Percentiles rank a stretch among this genome's conserved stretches.
These are phyloP conservation scores for Eucidaris tribuloides DNA, from an alignment of 35 echinoderm and acorn worm genomes.

Conservation along the genomic window DNA sequence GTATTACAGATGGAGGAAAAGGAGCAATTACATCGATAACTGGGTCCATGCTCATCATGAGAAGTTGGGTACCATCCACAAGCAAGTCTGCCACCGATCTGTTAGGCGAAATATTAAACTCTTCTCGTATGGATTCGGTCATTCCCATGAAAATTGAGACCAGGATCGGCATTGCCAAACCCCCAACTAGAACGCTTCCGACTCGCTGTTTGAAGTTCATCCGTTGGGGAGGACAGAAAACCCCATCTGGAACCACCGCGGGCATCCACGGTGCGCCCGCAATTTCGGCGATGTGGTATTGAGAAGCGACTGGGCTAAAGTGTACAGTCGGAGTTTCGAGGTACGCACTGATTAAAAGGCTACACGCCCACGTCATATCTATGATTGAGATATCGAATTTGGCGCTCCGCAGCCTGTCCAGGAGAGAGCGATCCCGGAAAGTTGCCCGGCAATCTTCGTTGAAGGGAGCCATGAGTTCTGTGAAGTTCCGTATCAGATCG, in stretches of 20 bases:
- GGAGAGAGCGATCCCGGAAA: background rate
- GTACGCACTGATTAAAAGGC: background rate
- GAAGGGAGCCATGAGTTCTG: background rate
- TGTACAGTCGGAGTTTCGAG: background rate
- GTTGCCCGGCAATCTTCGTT: background rate
- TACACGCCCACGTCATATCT: conserved; percentile 46
- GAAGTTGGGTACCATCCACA: background rate
- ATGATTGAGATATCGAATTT: conserved; percentile 43
- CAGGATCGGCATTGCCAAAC: background rate
- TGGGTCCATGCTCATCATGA: conserved; percentile 33
- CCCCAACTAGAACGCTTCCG: background rate
- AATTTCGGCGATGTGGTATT: background rate
- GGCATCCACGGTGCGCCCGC: background rate
- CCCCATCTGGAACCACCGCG: background rate
- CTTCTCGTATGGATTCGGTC: background rate
- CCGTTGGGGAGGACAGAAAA: background rate
- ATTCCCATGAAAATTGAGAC: background rate
- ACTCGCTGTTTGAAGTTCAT: conserved; percentile 5
- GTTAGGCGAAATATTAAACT: background rate
- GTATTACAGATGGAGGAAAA: conserved; percentile 24
- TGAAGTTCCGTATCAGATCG: conserved; percentile 2
- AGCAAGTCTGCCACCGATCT: background rate
- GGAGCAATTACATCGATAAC: conserved; percentile 39
- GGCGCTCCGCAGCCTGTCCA: background rate
- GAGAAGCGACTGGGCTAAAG: conserved; percentile 6